phyloP scores from a whole-genome alignment of 2,888 invertebrate species.

The Homarus gammarus region DNA sequence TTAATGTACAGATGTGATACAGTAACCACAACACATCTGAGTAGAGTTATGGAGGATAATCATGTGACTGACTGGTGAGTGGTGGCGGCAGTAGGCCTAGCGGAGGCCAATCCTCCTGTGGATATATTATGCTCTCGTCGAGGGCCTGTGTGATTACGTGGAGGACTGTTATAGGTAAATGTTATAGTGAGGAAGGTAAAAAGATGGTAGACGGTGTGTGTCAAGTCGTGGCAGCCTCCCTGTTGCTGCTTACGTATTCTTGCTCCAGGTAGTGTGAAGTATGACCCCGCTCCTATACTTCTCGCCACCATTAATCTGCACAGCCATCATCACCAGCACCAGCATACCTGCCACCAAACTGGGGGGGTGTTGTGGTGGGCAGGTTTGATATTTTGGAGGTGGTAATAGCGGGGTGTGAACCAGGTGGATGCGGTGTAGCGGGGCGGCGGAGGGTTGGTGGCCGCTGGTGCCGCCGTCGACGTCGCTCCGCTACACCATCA shows the following conservation, averaged over 20 bases:
- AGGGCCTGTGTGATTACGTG: too few relatives aligned
- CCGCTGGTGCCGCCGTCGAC: constrained; percentile 17
- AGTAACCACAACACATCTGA: too few relatives aligned
- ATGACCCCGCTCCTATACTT: background rate
- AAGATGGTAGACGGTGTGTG: background rate
- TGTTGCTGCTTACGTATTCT: background rate
- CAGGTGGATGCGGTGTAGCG: constrained; percentile 11
- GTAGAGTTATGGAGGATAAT: too few relatives aligned
- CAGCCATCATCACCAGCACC: too few relatives aligned
- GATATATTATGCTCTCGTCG: too few relatives aligned
- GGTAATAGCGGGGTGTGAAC: background rate
- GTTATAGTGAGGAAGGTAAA: background rate
- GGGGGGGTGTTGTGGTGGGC: background rate
- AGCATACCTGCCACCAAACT: too few relatives aligned
- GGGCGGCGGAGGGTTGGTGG: constrained; percentile 30
- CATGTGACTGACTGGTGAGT: too few relatives aligned
- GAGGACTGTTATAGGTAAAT: too few relatives aligned
- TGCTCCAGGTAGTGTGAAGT: background rate
- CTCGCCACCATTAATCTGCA: too few relatives aligned
- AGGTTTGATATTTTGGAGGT: background rate
- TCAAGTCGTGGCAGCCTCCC: background rate
- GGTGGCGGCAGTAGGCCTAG: too few relatives aligned
- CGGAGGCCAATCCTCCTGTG: too few relatives aligned
- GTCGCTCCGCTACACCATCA: constrained; percentile 12
- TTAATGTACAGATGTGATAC: too few relatives aligned